These are phyloP conservation scores for Drosophila bunnanda DNA, from an alignment of 2,888 invertebrate species.

Conservation along the genomic window DNA sequence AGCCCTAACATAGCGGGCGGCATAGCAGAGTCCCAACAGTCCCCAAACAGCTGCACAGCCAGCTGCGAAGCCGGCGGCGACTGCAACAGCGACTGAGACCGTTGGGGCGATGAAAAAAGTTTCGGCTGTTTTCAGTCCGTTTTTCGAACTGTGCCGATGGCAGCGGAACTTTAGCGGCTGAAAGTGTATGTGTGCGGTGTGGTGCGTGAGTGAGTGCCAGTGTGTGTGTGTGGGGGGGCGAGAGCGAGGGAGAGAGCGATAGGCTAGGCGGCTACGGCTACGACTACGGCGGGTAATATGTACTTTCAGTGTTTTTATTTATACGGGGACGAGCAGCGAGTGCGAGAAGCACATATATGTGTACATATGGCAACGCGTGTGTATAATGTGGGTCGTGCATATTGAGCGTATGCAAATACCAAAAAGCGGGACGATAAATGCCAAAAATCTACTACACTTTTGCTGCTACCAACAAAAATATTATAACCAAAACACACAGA, in stretches of 20 bases:
- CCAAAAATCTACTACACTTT: conserved; percentile 38
- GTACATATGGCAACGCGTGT: conserved; percentile 38
- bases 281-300: conserved; percentile 36
- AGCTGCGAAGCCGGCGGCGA: conserved; percentile 25
- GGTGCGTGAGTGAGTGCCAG: conserved; percentile 28
- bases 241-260: conserved; percentile 12
- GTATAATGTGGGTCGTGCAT: conserved; percentile 77
- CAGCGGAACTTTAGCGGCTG: conserved; percentile 52
- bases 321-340: conserved; percentile 59
- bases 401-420: conserved; percentile 77
- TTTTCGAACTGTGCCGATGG: conserved; percentile 58
- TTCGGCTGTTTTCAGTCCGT: conserved; percentile 69
- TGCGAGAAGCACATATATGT: conserved; percentile 39
- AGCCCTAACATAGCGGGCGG: conserved; percentile 35
- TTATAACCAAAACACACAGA: conserved; percentile 60
- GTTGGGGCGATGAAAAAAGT: conserved; percentile 56
- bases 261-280: conserved; percentile 23
- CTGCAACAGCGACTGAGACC: conserved; percentile 20
- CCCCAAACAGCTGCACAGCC: conserved; percentile 31
- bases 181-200: conserved; percentile 20
- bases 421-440: conserved; percentile 30
- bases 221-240: conserved; percentile 13
- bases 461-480: conserved; percentile 44
- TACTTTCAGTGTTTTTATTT: conserved; percentile 70
- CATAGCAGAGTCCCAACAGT: conserved; percentile 53